Conservation (phyloP, 2,888 invertebrate genomes). For the Colletes collaris region DNA sequence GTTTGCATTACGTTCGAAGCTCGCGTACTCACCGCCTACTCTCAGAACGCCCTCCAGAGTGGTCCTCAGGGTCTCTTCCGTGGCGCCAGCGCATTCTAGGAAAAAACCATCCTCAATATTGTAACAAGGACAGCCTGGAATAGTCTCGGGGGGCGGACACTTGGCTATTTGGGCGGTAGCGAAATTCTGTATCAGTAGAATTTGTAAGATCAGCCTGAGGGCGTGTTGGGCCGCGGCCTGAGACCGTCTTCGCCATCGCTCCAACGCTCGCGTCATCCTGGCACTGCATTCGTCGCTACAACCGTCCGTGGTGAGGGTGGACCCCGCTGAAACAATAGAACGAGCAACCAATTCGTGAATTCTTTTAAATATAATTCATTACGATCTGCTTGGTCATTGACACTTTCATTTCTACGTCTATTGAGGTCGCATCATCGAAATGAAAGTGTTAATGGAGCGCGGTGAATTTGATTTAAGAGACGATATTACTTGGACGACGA, state of each 20-base stretch:
- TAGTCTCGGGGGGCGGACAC: constrained; percentile 78
- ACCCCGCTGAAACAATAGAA: constrained; percentile 62
- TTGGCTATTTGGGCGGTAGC: constrained; percentile 74
- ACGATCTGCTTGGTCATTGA: too few species aligned
- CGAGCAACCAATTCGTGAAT: background rate
- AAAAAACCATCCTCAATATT: constrained; percentile 95
- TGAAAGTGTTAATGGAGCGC: too few species aligned
- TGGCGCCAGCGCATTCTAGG: constrained; percentile 94
- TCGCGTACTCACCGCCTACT: constrained; percentile 73
- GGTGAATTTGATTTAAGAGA: too few species aligned
- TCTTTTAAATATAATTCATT: too few species aligned
- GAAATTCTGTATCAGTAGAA: constrained; percentile 65
- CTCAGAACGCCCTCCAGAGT: constrained; percentile 88
- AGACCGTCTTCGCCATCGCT: constrained; percentile 60
- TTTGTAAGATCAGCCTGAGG: constrained; percentile 66
- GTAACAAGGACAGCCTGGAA: constrained; percentile 94
- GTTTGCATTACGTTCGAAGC: constrained; percentile 15
- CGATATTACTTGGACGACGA: too few species aligned
- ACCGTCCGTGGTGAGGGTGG: constrained; percentile 2
- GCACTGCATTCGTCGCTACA: constrained; percentile 68
- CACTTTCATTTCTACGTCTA: too few species aligned
- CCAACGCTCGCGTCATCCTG: constrained; percentile 74
- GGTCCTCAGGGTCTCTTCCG: constrained; percentile 88
- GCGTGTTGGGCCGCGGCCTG: constrained; percentile 57
- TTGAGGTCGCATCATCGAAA: too few species aligned